Percentiles rank a stretch among this genome's conserved stretches.
phyloP scores from a whole-genome alignment of 2,113 vertebrate genomes.

The Noturus placidus region DNA sequence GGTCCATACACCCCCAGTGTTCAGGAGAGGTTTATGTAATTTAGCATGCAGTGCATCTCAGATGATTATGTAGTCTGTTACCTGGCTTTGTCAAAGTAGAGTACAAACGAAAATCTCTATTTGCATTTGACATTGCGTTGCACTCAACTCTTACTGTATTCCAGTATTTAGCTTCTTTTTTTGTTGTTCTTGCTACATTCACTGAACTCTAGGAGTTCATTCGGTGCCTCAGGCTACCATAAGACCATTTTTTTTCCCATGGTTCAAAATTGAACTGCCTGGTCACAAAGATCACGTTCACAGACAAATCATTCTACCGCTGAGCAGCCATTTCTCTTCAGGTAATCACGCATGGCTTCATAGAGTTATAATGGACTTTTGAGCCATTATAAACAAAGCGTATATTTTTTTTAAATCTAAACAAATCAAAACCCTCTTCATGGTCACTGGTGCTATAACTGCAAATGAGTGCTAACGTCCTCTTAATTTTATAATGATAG shows the following conservation, averaged over 20 bases:
- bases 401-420: neutral
- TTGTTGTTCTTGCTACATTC: neutral
- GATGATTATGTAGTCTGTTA: conserved; percentile 5
- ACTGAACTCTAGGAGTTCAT: neutral
- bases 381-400: no score
- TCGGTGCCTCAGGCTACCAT: neutral
- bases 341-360: neutral
- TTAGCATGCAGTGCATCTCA: neutral
- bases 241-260: conserved; percentile 6
- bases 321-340: neutral
- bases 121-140: conserved; percentile 1
- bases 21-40: neutral
- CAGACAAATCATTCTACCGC: neutral
- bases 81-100: neutral
- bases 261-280: neutral
- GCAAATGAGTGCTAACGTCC: neutral
- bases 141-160: neutral
- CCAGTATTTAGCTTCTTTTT: neutral
- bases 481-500: neutral
- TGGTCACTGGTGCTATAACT: neutral
- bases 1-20: neutral
- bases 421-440: neutral
- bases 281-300: conserved; percentile 7
- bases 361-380: neutral
- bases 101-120: neutral